Conservation (phyloP, 1,140 invertebrate genomes). For the Drosophila lini region DNA sequence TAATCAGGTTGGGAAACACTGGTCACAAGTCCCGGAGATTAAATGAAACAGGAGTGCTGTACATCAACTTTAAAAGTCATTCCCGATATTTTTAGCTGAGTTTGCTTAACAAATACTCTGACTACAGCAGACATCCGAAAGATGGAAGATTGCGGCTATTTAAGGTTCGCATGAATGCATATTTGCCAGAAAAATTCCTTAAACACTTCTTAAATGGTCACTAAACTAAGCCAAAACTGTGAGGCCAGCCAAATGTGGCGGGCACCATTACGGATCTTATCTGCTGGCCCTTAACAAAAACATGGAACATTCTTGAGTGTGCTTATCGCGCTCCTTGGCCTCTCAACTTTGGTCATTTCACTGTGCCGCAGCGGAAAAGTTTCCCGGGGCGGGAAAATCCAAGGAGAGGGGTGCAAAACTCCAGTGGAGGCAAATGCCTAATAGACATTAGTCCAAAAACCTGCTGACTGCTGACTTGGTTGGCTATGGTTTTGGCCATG, state of each 20-base stretch:
- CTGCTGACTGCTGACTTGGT: conserved; percentile 29
- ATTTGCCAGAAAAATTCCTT: conserved; percentile 20
- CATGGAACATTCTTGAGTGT: conserved; percentile 57
- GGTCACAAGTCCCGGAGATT: neutral
- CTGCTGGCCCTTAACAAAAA: conserved; percentile 46
- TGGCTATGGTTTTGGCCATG: conserved; percentile 1
- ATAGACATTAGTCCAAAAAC: conserved; percentile 55
- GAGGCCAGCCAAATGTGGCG: conserved; percentile 27
- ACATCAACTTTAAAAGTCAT: neutral
- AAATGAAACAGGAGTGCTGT: neutral
- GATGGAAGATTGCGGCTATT: conserved; percentile 1
- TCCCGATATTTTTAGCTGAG: neutral
- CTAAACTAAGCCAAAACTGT: conserved; percentile 27
- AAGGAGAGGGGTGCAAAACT: neutral
- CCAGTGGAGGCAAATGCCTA: conserved; percentile 41
- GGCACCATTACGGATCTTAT: conserved; percentile 48
- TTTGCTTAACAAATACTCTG: neutral
- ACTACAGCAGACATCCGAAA: neutral
- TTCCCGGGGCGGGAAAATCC: neutral
- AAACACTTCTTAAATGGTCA: conserved; percentile 41
- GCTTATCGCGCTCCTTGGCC: conserved; percentile 51
- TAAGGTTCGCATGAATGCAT: conserved; percentile 4
- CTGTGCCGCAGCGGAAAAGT: conserved; percentile 32
- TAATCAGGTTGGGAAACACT: conserved; percentile 21
- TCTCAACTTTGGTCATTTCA: conserved; percentile 51